Evolutionary conservation across 35 echinoderm and acorn worm genomes (phyloP).

Genomic region (Anneissia japonica): DNA sequence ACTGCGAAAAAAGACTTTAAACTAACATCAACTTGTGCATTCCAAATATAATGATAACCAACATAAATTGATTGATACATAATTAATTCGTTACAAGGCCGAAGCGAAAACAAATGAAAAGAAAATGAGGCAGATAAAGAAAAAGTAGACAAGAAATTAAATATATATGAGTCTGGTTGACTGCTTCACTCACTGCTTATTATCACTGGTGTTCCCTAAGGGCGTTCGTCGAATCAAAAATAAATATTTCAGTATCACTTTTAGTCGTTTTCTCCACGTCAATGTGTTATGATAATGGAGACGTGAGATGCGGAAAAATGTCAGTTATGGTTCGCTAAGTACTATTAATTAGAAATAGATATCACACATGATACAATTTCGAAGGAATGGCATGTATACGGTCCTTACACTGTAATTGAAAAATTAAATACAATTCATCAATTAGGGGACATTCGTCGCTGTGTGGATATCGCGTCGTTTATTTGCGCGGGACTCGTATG

Average conservation of each 20-base stretch:
- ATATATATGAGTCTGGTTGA: not conserved
- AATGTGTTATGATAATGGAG: not conserved
- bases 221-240: not conserved
- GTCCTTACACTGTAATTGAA: not conserved
- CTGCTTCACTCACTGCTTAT: not conserved
- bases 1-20: no score
- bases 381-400: not conserved
- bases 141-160: not conserved
- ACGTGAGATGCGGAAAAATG: not conserved
- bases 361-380: conserved; percentile 1
- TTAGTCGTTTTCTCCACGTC: not conserved
- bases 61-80: not conserved
- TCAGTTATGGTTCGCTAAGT: not conserved
- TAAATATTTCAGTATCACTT: not conserved
- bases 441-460: not conserved
- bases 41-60: not conserved
- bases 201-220: not conserved
- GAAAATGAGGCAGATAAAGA: not conserved
- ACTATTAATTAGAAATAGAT: not conserved
- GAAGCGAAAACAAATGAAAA: not conserved
- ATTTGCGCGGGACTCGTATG: not conserved
- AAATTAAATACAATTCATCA: not conserved
- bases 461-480: not conserved
- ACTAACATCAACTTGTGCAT: not conserved
- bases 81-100: not conserved